Base-by-base conservation (phyloP, 2,888 invertebrate genomes). In the Ophonus ardosiacus region DNA sequence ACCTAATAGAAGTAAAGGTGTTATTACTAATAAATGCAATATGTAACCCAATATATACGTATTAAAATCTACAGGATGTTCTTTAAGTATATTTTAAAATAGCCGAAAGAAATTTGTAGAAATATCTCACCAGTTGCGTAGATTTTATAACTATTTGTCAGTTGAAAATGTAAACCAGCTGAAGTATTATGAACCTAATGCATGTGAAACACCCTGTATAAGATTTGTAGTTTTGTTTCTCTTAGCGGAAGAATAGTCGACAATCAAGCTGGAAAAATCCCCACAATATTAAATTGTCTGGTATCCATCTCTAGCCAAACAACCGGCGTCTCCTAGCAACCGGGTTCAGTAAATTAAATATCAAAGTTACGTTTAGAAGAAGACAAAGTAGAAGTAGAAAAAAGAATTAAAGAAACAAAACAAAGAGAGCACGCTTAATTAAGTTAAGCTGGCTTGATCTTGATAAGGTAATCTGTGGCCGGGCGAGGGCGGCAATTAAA, bases 391-490 rank as follows among this genome's bases (percentile, higher is more conserved):
- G 43, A 51, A 56, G 51, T 18, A 76, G 68, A 68, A 40, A 68
- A 76, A 76, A 56, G 40, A 79, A 79, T 79, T 17, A 61, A 24
- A 79, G 61, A 78, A 56, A 38, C 79, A 79, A 79, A 79, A 79
- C 79, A 61, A 79, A 79, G 57, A 59, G 56, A 10, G 38, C 79
- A 59, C 43, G 81, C 51, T 81, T 81, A 81, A 81, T 81, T 81
- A 81, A 81, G 40, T 81, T 63, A 68, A 81, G 65, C 56, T 57
- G 68, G 15, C 21, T 68, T 15, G 51, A 81, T 81, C 68, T 68
- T 63, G 81, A 81, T 81, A 81, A 68, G 68, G 68, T 81, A 81
- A 81, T 81, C 81, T 81, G 56, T 81, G 65, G 81, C 79, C 59
- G 61, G n/a, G 63, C 61, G 17, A 61, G 31, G 63, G 24, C 18